Evolutionary conservation across 1,140 invertebrate genomes (phyloP), one percentile per base, ranked within the genome.

Genomic region (Brachionus manjavacas): DNA sequence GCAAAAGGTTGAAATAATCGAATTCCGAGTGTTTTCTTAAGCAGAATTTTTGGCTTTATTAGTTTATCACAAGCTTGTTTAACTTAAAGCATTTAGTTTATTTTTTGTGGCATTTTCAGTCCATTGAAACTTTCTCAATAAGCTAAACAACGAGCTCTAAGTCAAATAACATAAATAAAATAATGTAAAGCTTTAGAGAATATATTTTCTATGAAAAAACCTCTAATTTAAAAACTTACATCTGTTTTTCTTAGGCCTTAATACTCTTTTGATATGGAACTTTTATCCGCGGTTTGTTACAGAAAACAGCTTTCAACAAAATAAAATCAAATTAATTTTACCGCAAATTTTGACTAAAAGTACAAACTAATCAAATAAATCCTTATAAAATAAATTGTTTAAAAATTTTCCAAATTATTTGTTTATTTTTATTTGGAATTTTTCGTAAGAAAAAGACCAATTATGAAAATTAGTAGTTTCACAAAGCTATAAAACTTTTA

Each of bases 51-150:
- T 41, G 31, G 16, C 31, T 39, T 39, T 72, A 39, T 72, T 39
- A 72, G 68, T 72, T 72, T 72, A 39, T 72, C 68, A 39, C 39
- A 39, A 41, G 68, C 39, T 72, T 39, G 39, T 72, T 72, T 39
- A 12, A 68, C 25, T 39, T 72, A 39, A 41, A 72, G 35, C 31
- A 41, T 72, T 72, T 41, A 41, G 31, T 72, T 39, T 72, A 28
- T 68, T 68, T 39, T 72, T 41, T 20, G 35, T 72, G 68, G 68
- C 31, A 72, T 72, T 72, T 72, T 39, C 68, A 72, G 68, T 41
- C 39, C 68, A 72, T 39, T 72, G 68, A 72, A 72, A 72, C n/a
- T 72, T 72, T 72, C 43, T 41, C 16, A 41, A 41, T 72, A 39
- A 72, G 31, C 39, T 39, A 72, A 41, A 72, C 35, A 41, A 41